Evolutionary conservation across 2,888 invertebrate species (phyloP), one percentile per base, ranked within the genome.

Genomic region (Xestobium rufovillosum): DNA sequence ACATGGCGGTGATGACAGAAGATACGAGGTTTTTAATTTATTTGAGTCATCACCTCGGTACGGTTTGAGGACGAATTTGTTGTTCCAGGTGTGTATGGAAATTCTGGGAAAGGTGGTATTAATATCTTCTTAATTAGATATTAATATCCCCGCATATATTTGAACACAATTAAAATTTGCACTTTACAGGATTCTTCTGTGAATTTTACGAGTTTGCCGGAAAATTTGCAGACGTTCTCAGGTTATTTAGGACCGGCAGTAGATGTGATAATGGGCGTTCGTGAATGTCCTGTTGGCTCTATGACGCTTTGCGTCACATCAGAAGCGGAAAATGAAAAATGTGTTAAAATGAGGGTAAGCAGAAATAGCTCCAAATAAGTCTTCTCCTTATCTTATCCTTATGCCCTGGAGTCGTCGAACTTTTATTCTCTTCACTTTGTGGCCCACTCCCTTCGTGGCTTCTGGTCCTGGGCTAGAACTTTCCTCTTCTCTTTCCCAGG

Each of bases 261-360:
- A 46, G 72, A 79, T 23, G 73, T 78, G 0, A 83, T 91, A 43
- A 67, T 81, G 41, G 81, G 79, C 2, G 75, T 92, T 1, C 71
- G 86, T 34, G 75, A 80, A 42, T 96, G 95, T 59, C 89, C 94
- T 0, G 80, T 94, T 4, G 73, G 78, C 29, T 70, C 78, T n/a
- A 88, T 92, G 69, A 80, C 81, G 0, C 63, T 95, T 12, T 96
- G 96, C 58, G 86, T 96, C 13, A 90, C 92, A 1, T 95, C 95
- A 0, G 83, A 87, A 38, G 75, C 80, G 0, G 96, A 96, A 64
- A 75, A 87, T 69, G 81, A 82, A 37, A 96, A 96, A 66, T 96
- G 96, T 60, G 69, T 85, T 27, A 85, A 85, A 65, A 92, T 92
- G 91, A 80, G 75, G 72, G 89, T 88, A 64, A 62, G 71, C 61